Evolutionary conservation across 2,113 vertebrate genomes (phyloP).

Genomic region (Zingel zingel): DNA sequence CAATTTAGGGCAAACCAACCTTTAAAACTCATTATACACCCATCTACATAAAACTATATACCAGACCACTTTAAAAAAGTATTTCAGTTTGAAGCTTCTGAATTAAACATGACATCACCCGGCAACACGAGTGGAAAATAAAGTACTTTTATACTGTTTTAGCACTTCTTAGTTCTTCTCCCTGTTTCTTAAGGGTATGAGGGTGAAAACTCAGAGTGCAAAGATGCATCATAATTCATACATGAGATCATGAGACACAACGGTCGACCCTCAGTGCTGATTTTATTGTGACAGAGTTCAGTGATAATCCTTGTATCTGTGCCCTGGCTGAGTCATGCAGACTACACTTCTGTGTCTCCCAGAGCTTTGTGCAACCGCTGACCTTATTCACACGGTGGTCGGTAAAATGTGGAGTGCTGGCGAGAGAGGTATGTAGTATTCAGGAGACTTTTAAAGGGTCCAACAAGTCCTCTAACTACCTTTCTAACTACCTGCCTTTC

Average conservation of each 20-base stretch:
- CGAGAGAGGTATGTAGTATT: neutral
- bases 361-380: constrained; percentile 17
- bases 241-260: constrained; percentile 27
- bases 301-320: constrained; percentile 37
- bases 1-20: constrained; percentile 45
- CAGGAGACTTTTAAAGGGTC: neutral
- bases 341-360: neutral
- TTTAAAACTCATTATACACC: constrained; percentile 63
- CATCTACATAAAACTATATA: constrained; percentile 59
- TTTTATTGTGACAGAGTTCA: constrained; percentile 31
- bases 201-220: constrained; percentile 19
- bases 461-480: neutral
- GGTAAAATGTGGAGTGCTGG: neutral
- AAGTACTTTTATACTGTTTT: constrained; percentile 60
- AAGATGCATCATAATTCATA: constrained; percentile 39
- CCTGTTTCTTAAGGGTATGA: constrained; percentile 38
- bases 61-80: constrained; percentile 30
- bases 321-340: constrained; percentile 33
- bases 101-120: constrained; percentile 73
- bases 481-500: neutral
- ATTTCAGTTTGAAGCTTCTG: constrained; percentile 50
- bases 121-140: constrained; percentile 65
- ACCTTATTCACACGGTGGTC: neutral
- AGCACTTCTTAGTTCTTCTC: constrained; percentile 53
- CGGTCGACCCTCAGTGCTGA: constrained; percentile 14